Conservation (phyloP, 2,797 vertebrate genomes). For the Halcyon chelicuti region DNA sequence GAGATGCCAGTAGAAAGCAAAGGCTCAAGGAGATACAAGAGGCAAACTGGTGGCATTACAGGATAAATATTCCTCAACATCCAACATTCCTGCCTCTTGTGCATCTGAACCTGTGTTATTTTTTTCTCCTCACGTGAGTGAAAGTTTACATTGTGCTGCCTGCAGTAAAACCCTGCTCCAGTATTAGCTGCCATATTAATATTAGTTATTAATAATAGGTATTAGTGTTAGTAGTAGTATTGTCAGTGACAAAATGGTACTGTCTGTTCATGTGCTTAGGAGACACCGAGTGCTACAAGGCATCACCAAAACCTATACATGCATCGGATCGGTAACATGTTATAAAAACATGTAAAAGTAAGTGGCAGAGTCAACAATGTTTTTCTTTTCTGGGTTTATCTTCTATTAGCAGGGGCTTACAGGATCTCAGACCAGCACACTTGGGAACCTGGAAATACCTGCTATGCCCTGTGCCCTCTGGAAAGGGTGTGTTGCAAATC, state of each 20-base stretch:
- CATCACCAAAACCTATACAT: not conserved
- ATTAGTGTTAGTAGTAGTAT: not conserved
- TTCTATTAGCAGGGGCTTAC: not conserved
- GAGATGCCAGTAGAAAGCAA: not conserved
- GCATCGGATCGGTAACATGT: accelerated
- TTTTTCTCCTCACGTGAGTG: not conserved
- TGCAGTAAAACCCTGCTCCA: not conserved
- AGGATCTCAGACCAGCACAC: accelerated
- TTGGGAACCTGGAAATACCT: not conserved
- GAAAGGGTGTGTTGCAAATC: not conserved
- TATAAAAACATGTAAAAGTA: not conserved
- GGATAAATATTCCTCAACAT: not conserved
- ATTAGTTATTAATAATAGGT: not conserved
- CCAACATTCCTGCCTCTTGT: not conserved
- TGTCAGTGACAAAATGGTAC: not conserved
- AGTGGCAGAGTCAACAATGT: not conserved
- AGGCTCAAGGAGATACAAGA: not conserved
- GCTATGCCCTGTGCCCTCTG: accelerated
- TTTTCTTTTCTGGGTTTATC: not conserved
- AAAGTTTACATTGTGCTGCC: not conserved
- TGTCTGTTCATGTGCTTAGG: accelerated
- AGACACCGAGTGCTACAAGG: not conserved
- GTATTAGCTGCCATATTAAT: not conserved
- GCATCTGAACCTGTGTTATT: not conserved
- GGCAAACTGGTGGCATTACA: accelerated